A percentile compares a stretch with the other conserved stretches of the same genome.
Conservation (phyloP, 2,797 vertebrate species). For the Lagorchestes hirsutus region DNA sequence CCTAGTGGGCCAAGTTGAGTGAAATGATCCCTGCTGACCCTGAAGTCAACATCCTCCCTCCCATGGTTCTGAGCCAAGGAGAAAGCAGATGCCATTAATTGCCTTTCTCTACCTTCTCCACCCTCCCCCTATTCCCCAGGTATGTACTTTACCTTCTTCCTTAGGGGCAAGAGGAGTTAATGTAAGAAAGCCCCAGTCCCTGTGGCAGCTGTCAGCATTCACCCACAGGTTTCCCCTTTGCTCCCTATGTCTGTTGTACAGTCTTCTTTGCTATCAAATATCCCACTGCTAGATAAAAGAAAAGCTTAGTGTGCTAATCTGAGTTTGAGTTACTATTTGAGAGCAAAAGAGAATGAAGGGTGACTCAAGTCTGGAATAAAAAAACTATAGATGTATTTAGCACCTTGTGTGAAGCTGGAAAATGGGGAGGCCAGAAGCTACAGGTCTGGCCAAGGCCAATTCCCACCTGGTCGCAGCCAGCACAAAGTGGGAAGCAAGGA, state of each 20-base stretch:
- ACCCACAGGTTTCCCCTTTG: not conserved
- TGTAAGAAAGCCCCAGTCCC: not conserved
- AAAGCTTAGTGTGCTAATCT: not conserved
- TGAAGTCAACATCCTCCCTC: not conserved
- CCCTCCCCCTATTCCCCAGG: too few relatives aligned
- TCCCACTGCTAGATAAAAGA: not conserved
- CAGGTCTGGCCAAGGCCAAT: not conserved
- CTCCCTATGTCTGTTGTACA: not conserved
- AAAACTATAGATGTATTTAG: not conserved
- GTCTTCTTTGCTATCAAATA: not conserved
- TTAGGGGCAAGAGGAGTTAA: not conserved
- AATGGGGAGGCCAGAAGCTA: not conserved
- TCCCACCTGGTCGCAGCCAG: not conserved
- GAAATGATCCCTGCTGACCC: not conserved
- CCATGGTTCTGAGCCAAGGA: not conserved
- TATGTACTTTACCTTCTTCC: not conserved
- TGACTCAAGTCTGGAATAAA: not conserved
- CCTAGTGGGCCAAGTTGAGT: not conserved
- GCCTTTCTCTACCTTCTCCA: too few relatives aligned
- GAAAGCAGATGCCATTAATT: not conserved
- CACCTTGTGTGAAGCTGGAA: not conserved
- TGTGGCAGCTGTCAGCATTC: not conserved
- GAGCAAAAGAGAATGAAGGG: not conserved
- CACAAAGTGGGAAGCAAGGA: not conserved
- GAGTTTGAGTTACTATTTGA: not conserved